Evolutionary conservation across 1,140 invertebrate genomes (phyloP).

Genomic region (Eubasilissa regina): DNA sequence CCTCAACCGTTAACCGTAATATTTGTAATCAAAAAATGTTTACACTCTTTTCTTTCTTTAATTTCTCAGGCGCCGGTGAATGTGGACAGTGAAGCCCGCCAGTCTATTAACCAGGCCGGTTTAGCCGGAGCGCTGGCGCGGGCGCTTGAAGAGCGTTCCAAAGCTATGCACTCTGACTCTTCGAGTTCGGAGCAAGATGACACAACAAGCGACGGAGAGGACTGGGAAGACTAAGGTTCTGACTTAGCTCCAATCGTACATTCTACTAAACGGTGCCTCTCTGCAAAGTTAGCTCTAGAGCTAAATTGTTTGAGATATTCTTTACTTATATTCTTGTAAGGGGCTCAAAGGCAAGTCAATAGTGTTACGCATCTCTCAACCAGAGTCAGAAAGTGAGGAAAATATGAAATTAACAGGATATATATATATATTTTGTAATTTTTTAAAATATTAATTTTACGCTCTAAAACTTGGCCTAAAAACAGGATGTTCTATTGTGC

Average conservation of each 20-base stretch:
- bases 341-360: no score
- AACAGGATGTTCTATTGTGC: no score
- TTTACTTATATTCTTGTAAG: no score
- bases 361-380: no score
- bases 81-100: conserved; percentile 50
- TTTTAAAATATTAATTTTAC: no score
- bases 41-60: neutral
- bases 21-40: no score
- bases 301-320: neutral
- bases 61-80: conserved; percentile 55
- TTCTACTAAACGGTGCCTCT: neutral
- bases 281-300: neutral
- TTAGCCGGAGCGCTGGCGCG: conserved; percentile 85
- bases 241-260: neutral
- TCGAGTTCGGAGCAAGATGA: conserved; percentile 74
- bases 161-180: conserved; percentile 79
- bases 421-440: no score
- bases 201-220: conserved; percentile 77
- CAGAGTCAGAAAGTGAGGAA: no score
- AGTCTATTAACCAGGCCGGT: conserved; percentile 71
- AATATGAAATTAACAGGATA: no score
- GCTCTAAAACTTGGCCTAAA: no score
- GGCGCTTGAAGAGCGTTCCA: conserved; percentile 82
- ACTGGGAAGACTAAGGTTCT: conserved; percentile 78
- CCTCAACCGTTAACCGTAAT: no score